Evolutionary conservation across 2,888 invertebrate species (phyloP).

Genomic region (Scrobipalpa costella): DNA sequence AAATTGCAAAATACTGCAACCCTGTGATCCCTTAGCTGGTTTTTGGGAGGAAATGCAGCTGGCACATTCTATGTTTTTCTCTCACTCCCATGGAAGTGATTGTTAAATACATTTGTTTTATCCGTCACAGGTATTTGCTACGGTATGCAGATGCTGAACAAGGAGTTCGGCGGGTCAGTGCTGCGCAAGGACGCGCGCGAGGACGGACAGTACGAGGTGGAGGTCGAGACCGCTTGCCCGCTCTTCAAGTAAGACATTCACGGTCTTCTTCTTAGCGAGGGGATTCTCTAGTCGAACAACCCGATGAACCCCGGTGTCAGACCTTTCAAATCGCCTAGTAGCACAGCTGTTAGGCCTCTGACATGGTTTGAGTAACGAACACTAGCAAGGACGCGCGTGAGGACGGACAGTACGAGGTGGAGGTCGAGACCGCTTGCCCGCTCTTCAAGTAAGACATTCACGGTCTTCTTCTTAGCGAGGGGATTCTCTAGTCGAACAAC

Average conservation of each 20-base stretch:
- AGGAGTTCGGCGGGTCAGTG: constrained; percentile 97
- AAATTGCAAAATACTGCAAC: too few relatives aligned
- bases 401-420: constrained; percentile 95
- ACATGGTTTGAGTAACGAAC: too few relatives aligned
- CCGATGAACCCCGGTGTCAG: too few relatives aligned
- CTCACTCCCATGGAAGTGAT: too few relatives aligned
- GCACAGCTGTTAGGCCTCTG: too few relatives aligned
- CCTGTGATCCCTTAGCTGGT: too few relatives aligned
- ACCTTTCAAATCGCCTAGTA: too few relatives aligned
- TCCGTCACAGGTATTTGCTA: constrained; percentile 93
- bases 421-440: constrained; percentile 92
- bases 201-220: constrained; percentile 95
- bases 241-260: constrained; percentile 90
- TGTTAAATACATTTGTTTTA: background rate
- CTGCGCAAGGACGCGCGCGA: constrained; percentile 92
- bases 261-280: background rate
- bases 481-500: too few relatives aligned
- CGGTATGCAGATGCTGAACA: constrained; percentile 99
- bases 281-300: too few relatives aligned
- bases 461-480: background rate
- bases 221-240: constrained; percentile 92
- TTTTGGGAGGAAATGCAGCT: too few relatives aligned
- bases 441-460: constrained; percentile 90
- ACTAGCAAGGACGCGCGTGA: constrained; percentile 94
- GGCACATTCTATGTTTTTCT: too few relatives aligned